phyloP scores from a whole-genome alignment of 2,797 vertebrate species.

The Hippopotamyrus pictus region DNA sequence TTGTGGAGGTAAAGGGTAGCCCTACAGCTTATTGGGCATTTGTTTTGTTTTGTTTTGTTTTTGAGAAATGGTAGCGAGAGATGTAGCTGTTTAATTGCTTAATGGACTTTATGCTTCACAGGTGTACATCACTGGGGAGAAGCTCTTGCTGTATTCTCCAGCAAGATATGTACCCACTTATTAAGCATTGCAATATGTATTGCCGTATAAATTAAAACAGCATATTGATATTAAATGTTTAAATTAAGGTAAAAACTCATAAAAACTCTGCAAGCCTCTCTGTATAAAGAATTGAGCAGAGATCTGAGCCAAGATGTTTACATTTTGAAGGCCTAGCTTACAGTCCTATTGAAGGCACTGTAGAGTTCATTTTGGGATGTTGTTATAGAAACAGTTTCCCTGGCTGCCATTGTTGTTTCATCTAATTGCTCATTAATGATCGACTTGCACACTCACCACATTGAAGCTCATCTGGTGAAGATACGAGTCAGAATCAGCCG shows the following conservation, averaged over 20 bases:
- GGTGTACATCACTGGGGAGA: background rate
- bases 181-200: background rate
- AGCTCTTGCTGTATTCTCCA: background rate
- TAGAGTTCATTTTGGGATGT: constrained; percentile 8
- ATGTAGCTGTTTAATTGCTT: background rate
- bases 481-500: constrained; percentile 4
- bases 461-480: background rate
- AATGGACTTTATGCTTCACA: background rate
- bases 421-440: constrained; percentile 25
- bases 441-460: background rate
- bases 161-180: background rate
- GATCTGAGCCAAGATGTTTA: background rate
- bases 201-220: background rate
- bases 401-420: background rate
- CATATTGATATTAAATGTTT: background rate
- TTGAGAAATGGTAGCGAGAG: background rate
- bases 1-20: background rate
- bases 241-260: background rate
- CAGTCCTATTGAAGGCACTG: background rate
- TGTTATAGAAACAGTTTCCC: background rate
- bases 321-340: background rate
- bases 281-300: background rate
- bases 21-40: background rate
- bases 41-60: background rate
- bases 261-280: background rate